Conservation (phyloP, 2,113 vertebrate species). For the Dendropsophus ebraccatus region DNA sequence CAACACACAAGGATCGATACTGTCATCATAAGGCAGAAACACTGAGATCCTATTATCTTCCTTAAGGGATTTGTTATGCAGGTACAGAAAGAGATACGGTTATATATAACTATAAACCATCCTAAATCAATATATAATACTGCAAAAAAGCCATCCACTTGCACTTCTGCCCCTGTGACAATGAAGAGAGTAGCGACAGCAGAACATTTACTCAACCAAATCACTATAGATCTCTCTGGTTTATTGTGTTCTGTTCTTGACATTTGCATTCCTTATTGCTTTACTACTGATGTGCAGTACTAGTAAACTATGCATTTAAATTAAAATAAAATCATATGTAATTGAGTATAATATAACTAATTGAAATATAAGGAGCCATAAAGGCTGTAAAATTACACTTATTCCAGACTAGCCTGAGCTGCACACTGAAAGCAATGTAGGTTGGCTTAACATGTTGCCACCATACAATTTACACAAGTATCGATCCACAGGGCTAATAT, state of each 20-base stretch:
- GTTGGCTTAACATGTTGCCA: too few relatives aligned
- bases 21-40: slow-evolving; percentile 57
- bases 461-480: too few relatives aligned
- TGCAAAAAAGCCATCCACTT: slow-evolving; percentile 36
- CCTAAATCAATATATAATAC: slow-evolving; percentile 52
- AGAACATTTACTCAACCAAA: slow-evolving; percentile 15
- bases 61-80: slow-evolving; percentile 57
- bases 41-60: slow-evolving; percentile 57
- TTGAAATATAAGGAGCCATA: too few relatives aligned
- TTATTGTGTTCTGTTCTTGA: neutral
- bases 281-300: neutral
- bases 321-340: neutral
- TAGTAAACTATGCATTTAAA: neutral
- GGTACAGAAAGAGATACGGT: slow-evolving; percentile 56
- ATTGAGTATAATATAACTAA: too few relatives aligned
- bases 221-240: neutral
- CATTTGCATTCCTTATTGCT: neutral
- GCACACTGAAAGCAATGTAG: too few relatives aligned
- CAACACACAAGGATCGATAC: slow-evolving; percentile 51
- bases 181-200: neutral
- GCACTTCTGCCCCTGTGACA: slow-evolving; percentile 21
- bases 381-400: too few relatives aligned
- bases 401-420: too few relatives aligned
- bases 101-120: slow-evolving; percentile 55
- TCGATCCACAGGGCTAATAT: too few relatives aligned